Evolutionary conservation across 2,888 invertebrate genomes (phyloP), one percentile per base, ranked within the genome.

Genomic region (Sipha maydis): DNA sequence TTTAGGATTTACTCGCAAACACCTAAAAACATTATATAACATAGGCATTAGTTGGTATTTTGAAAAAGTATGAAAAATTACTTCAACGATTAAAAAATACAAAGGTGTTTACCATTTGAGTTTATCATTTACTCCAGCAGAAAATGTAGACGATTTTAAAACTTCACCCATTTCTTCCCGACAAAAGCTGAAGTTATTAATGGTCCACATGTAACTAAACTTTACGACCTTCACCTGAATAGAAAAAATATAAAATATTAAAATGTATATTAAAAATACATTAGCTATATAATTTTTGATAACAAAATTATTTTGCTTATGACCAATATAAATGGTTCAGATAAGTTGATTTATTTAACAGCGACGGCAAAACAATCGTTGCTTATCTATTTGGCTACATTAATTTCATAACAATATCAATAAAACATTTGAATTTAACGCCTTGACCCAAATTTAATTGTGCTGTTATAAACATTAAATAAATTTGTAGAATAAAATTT

Each of bases 191-290:
- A 99, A 99, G 95, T 99, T 99, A 94, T 99, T 99, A 94, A 99
- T 99, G 92, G 99, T 99, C 99, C 99, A 99, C 98, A 99, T 99
- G 93, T 99, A 99, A 93, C 98, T 99, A 95, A 99, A 99, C 94
- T 99, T 99, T 91, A 99, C 98, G 93, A 99, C 99, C 95, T 99
- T 99, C 93, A 99, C 99, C 98, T 98, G 95, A 41, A 94, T 94
- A 91, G 92, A 92, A 90, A 91, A 90, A 90, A 92, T 91, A 91
- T 90, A 90, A 90, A 89, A 88, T 79, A 82, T 83, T 78, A 88
- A 86, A 77, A 83, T 83, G 25, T 77, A 77, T 71, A 67, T 14
- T 31, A 80, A n/a, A n/a, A 73, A 73, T 79, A 61, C 34, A 38
- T n/a, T 69, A 41, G 28, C 38, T 0, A 79, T 21, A 69, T 48